Conservation (phyloP, 2,113 vertebrate genomes). For the Panthera uncia region DNA sequence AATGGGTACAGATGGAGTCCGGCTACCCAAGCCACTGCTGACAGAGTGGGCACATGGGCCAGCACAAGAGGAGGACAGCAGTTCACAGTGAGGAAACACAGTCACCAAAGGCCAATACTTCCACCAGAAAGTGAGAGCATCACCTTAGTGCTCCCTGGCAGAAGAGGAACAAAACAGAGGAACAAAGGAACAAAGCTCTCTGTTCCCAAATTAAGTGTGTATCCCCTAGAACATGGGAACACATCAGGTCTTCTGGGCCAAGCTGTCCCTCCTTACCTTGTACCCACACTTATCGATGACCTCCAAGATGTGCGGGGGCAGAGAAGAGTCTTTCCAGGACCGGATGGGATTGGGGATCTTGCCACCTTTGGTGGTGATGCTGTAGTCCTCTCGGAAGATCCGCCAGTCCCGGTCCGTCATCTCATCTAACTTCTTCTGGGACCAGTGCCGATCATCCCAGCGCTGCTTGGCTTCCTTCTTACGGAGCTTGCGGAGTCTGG, state of each 20-base stretch:
- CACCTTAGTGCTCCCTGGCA: background rate
- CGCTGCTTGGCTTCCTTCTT: slow-evolving; percentile 99
- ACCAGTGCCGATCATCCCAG: slow-evolving; percentile 99
- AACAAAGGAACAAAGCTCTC: background rate
- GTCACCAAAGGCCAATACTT: background rate
- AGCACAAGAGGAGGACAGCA: background rate
- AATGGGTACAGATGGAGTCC: background rate
- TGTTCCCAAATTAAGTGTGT: background rate
- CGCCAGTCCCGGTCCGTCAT: slow-evolving; percentile 99
- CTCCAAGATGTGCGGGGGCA: slow-evolving; percentile 97
- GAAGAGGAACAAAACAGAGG: background rate
- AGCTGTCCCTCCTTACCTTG: slow-evolving; percentile 87
- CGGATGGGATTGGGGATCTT: slow-evolving; percentile 99
- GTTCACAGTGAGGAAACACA: background rate
- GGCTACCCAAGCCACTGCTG: background rate
- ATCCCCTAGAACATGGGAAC: background rate
- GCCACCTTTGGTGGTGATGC: slow-evolving; percentile 99
- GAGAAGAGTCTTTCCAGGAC: slow-evolving; percentile 97
- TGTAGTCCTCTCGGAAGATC: slow-evolving; percentile 98
- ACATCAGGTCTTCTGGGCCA: background rate
- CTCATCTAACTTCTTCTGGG: slow-evolving; percentile 98
- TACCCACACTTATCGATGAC: slow-evolving; percentile 99
- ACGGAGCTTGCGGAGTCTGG: slow-evolving; percentile 93
- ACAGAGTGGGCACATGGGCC: background rate
- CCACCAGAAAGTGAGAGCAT: background rate